phyloP scores from a whole-genome alignment of 2,888 invertebrate species.

The Druceiella hillmani region DNA sequence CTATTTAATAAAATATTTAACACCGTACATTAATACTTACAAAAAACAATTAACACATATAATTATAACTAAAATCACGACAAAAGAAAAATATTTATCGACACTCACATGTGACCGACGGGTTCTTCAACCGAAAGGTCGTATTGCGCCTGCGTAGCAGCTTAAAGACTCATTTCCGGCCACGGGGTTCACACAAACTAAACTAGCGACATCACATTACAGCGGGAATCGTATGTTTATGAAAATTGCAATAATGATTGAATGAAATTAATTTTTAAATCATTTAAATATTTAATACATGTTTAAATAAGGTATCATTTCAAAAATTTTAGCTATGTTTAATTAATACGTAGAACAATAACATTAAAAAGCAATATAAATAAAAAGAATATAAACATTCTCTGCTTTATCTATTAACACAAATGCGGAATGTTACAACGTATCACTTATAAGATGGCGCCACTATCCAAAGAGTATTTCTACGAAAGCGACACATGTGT shows the following conservation, averaged over 20 bases:
- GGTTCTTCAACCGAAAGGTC: constrained; percentile 81
- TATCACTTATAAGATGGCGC: too few species aligned
- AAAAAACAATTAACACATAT: constrained; percentile 40
- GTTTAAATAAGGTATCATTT: too few species aligned
- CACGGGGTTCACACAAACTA: constrained; percentile 49
- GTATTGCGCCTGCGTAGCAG: constrained; percentile 66
- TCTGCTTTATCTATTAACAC: too few species aligned
- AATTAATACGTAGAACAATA: too few species aligned
- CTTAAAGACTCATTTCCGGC: constrained; percentile 53
- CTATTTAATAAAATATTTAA: constrained; percentile 41
- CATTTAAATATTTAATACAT: too few species aligned
- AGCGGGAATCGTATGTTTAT: constrained; percentile 37
- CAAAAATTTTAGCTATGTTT: too few species aligned
- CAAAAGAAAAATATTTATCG: constrained; percentile 54
- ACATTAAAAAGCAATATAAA: too few species aligned
- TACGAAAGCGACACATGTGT: too few species aligned
- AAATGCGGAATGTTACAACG: too few species aligned
- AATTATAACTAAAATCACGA: constrained; percentile 41
- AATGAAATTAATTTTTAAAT: constrained; percentile 3
- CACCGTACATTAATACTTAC: constrained; percentile 49
- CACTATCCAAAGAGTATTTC: too few species aligned
- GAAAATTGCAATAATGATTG: neutral
- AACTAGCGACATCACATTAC: constrained; percentile 32
- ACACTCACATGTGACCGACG: constrained; percentile 90
- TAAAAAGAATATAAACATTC: too few species aligned